Conservation (phyloP, 2,888 invertebrate genomes). For the Coelinius sp. region DNA sequence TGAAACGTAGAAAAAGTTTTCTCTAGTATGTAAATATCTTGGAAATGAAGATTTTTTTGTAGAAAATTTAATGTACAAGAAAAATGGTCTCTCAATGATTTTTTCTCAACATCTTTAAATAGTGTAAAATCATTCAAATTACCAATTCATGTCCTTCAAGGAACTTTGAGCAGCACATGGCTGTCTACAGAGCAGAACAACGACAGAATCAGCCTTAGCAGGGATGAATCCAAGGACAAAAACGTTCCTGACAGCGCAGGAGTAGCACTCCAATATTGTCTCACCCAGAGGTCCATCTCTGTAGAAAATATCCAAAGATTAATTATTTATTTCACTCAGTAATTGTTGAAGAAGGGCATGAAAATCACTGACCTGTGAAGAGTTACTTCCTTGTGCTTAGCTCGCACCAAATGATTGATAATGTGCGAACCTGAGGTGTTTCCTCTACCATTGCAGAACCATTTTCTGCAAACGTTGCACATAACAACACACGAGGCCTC, state of each 20-base stretch:
- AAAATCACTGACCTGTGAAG: conserved; percentile 77
- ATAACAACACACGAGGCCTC: conserved; percentile 97
- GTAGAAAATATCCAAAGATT: conserved; percentile 17
- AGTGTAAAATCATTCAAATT: conserved; percentile 41
- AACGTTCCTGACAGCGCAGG: conserved; percentile 97
- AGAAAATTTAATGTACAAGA: not conserved
- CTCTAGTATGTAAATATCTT: too few species aligned
- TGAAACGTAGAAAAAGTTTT: too few species aligned
- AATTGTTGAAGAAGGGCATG: not conserved
- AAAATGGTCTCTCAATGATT: too few species aligned
- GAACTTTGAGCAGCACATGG: conserved; percentile 98
- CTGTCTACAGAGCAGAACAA: conserved; percentile 95
- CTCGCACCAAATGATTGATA: conserved; percentile 97
- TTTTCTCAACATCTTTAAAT: too few species aligned
- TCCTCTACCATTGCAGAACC: conserved; percentile 99
- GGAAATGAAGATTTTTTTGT: not conserved
- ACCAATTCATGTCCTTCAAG: conserved; percentile 98
- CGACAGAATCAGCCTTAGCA: conserved; percentile 98
- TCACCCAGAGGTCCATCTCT: conserved; percentile 98
- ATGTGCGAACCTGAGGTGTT: conserved; percentile 99
- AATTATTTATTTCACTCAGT: not conserved
- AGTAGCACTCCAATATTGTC: conserved; percentile 98
- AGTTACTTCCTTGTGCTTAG: conserved; percentile 99
- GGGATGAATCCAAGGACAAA: conserved; percentile 99
- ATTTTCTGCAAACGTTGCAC: conserved; percentile 98